Evolutionary conservation across 2,113 vertebrate genomes (phyloP).

Genomic region (Camelus dromedarius): DNA sequence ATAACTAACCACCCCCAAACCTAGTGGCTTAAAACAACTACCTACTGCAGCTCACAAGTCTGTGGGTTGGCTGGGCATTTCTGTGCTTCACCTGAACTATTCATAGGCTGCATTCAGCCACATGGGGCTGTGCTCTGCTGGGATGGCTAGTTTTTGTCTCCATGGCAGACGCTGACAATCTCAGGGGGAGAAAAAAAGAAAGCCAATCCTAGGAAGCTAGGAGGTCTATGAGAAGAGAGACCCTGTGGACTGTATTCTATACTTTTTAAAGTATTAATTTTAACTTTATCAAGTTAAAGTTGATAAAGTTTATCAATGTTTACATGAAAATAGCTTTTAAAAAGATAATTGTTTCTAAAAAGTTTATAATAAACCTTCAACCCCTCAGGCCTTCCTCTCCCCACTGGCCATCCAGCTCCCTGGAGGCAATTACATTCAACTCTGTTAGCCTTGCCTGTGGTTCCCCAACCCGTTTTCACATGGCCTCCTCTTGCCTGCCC

Average conservation of each 20-base stretch:
- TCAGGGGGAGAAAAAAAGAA: background rate
- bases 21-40: background rate
- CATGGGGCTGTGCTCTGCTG: background rate
- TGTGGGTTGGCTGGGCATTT: background rate
- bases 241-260: background rate
- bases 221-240: background rate
- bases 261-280: conserved; percentile 15
- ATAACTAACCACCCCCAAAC: background rate
- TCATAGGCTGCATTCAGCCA: background rate
- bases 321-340: background rate
- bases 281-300: background rate
- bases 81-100: background rate
- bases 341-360: background rate
- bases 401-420: background rate
- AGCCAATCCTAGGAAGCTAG: background rate
- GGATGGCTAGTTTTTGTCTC: background rate
- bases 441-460: background rate
- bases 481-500: background rate
- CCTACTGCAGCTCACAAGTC: background rate
- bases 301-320: background rate
- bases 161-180: background rate
- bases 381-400: background rate
- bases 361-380: background rate
- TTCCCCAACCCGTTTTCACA: background rate
- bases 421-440: background rate